phyloP scores from a whole-genome alignment of 2,888 invertebrate species.

The Leucophenga maculata region DNA sequence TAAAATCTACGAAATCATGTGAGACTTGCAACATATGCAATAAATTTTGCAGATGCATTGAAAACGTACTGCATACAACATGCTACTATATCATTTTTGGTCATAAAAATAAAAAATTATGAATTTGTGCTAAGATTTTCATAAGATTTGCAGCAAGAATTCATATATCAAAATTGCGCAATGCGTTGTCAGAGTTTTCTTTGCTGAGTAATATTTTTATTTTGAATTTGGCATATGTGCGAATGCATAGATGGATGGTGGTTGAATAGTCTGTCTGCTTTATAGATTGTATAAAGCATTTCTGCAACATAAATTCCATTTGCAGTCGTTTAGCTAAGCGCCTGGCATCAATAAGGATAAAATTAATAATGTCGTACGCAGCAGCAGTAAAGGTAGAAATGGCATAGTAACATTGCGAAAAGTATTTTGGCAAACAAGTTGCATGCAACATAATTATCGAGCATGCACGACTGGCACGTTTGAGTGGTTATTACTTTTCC shows the following conservation, averaged over 20 bases:
- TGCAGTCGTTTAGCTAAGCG: too few species aligned
- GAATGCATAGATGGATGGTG: too few species aligned
- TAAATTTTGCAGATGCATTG: conserved; percentile 47
- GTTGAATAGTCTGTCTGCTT: too few species aligned
- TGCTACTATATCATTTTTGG: neutral
- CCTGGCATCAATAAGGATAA: conserved; percentile 58
- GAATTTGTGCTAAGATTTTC: too few species aligned
- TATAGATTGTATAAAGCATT: too few species aligned
- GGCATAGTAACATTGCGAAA: conserved; percentile 9
- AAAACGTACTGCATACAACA: conserved; percentile 7
- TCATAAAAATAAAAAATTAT: too few species aligned
- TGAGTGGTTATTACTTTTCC: conserved; percentile 2
- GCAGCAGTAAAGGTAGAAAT: conserved; percentile 27
- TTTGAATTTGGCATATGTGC: too few species aligned
- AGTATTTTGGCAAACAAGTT: conserved; percentile 39
- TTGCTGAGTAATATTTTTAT: too few species aligned
- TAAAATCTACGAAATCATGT: conserved; percentile 58
- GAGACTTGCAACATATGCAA: conserved; percentile 64
- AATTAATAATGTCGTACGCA: conserved; percentile 46
- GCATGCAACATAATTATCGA: conserved; percentile 51
- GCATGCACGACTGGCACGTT: conserved; percentile 60
- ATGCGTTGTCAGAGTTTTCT: too few species aligned
- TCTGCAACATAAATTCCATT: too few species aligned
- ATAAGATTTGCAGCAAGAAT: too few species aligned
- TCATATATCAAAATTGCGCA: too few species aligned